A percentile compares a stretch with the other conserved stretches of the same genome.
phyloP scores from a whole-genome alignment of 2,113 vertebrate species.

The Aleadryas rufinucha region DNA sequence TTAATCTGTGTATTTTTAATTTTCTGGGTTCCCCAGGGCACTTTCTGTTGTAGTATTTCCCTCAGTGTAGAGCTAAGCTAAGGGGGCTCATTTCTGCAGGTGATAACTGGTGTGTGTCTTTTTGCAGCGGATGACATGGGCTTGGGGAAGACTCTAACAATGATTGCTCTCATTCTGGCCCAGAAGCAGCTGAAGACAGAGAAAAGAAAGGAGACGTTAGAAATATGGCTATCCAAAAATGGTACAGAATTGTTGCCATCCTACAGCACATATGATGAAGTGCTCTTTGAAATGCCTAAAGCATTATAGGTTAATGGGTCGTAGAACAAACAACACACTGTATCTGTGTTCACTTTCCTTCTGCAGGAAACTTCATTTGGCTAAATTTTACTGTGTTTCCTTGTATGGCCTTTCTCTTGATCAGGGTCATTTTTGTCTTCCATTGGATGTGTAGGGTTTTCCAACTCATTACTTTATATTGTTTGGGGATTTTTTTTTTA shows the following conservation, averaged over 20 bases:
- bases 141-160: constrained; percentile 92
- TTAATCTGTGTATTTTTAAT: not conserved
- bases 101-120: not conserved
- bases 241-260: constrained; percentile 65
- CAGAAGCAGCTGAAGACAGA: constrained; percentile 74
- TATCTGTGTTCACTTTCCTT: not conserved
- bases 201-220: constrained; percentile 49
- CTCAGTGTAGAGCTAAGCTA: not conserved
- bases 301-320: not conserved
- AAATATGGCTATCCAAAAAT: constrained; percentile 81
- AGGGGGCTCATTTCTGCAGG: not conserved
- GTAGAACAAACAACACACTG: not conserved
- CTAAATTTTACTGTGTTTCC: not conserved
- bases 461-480: not conserved
- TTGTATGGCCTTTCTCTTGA: not conserved
- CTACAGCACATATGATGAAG: not conserved
- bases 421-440: not conserved
- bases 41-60: not conserved
- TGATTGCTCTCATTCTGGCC: constrained; percentile 88
- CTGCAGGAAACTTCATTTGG: not conserved
- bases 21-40: not conserved
- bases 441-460: not conserved
- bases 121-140: constrained; percentile 95
- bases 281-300: not conserved
- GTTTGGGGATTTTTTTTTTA: not conserved